phyloP scores from a whole-genome alignment of 2,888 invertebrate species.

The Archips crataeganus region DNA sequence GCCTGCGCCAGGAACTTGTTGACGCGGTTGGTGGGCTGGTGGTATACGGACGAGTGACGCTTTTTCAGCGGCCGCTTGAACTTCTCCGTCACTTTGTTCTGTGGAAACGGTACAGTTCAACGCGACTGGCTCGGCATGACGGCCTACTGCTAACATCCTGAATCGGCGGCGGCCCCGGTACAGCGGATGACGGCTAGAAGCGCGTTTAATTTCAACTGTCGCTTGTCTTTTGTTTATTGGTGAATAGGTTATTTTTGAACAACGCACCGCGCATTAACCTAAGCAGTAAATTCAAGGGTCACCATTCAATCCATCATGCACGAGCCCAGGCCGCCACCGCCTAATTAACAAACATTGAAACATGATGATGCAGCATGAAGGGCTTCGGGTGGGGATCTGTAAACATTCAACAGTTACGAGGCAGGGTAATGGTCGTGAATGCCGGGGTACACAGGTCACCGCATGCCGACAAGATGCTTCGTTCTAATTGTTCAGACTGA shows the following conservation, averaged over 20 bases:
- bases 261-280: neutral
- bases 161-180: neutral
- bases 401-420: conserved; percentile 43
- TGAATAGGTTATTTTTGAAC: neutral
- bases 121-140: conserved; percentile 42
- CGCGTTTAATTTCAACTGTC: neutral
- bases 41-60: conserved; percentile 94
- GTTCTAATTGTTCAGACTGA: conserved; percentile 73
- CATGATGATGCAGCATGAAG: conserved; percentile 37
- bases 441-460: conserved; percentile 68
- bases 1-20: conserved; percentile 97
- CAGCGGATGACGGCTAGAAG: neutral
- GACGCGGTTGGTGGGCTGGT: conserved; percentile 95
- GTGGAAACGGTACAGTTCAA: conserved; percentile 69
- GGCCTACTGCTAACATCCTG: conserved; percentile 12
- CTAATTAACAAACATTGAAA: conserved; percentile 7
- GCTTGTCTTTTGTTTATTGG: neutral
- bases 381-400: conserved; percentile 27
- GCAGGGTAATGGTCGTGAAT: conserved; percentile 46
- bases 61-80: conserved; percentile 95
- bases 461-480: conserved; percentile 81
- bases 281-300: neutral
- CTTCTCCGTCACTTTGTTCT: conserved; percentile 95
- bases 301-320: neutral
- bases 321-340: neutral